A percentile compares a stretch with the other conserved stretches of the same genome.
Evolutionary conservation across 2,797 vertebrate species (phyloP).

Genomic region (Tragopan temminckii): DNA sequence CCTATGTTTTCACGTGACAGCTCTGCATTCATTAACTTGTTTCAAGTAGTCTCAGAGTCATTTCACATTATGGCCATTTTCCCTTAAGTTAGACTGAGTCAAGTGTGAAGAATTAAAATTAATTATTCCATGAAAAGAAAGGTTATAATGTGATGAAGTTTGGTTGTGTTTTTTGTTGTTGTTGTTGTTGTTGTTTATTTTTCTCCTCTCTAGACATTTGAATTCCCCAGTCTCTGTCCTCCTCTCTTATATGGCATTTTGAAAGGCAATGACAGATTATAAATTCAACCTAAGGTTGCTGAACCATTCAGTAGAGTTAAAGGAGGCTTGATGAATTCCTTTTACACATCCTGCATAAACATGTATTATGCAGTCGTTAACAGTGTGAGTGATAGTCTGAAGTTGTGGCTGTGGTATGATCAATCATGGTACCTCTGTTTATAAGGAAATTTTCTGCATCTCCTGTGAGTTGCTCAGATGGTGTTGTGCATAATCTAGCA

Average conservation of each 20-base stretch:
- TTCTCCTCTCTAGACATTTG: not conserved
- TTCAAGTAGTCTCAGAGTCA: not conserved
- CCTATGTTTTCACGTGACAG: not conserved
- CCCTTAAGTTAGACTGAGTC: not conserved
- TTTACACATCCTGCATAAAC: slow-evolving; percentile 17
- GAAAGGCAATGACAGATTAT: slow-evolving; percentile 54
- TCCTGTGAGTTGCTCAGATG: not conserved
- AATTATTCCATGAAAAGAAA: slow-evolving; percentile 3
- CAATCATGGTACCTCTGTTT: slow-evolving; percentile 3
- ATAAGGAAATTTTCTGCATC: not conserved
- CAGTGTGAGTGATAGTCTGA: slow-evolving; percentile 24
- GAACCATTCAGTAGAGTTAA: slow-evolving; percentile 50
- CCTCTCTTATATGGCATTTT: slow-evolving; percentile 13
- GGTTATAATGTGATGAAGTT: not conserved
- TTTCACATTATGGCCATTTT: not conserved
- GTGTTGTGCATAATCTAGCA: not conserved
- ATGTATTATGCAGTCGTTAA: slow-evolving; percentile 38
- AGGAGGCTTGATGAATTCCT: slow-evolving; percentile 58
- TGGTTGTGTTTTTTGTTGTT: not conserved
- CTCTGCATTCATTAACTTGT: not conserved
- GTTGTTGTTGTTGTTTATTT: not conserved
- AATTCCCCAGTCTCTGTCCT: not conserved
- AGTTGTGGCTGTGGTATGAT: not conserved
- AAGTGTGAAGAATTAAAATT: slow-evolving; percentile 17
- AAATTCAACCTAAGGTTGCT: slow-evolving; percentile 52